phyloP scores from a whole-genome alignment of 2,113 vertebrate species.

The Microtus pennsylvanicus region DNA sequence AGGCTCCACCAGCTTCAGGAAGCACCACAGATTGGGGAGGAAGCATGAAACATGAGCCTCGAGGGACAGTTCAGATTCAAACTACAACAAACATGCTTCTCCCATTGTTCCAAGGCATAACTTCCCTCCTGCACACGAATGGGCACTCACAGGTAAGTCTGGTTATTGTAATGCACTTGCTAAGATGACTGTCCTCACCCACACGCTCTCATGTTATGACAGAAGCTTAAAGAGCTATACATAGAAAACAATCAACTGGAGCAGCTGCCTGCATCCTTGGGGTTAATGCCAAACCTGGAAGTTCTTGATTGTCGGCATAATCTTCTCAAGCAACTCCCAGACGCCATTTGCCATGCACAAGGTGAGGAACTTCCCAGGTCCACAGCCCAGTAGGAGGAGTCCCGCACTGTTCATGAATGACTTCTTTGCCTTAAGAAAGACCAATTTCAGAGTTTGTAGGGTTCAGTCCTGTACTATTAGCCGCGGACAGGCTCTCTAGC shows the following conservation, averaged over 20 bases:
- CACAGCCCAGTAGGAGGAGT: neutral
- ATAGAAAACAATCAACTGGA: slow-evolving; percentile 84
- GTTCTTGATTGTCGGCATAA: slow-evolving; percentile 82
- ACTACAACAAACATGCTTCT: neutral
- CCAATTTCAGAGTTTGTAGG: neutral
- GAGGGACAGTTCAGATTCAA: neutral
- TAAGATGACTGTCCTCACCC: neutral
- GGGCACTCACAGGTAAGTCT: neutral
- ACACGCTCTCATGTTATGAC: slow-evolving; percentile 20
- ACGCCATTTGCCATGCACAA: slow-evolving; percentile 78
- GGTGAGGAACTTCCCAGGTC: slow-evolving; percentile 71
- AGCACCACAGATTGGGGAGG: neutral
- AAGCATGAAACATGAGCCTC: neutral
- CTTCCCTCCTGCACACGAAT: neutral
- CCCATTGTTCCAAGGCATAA: neutral
- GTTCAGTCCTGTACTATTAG: neutral
- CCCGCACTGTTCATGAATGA: neutral
- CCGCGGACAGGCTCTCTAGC: neutral
- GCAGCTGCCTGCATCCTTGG: slow-evolving; percentile 75
- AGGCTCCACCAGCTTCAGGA: neutral
- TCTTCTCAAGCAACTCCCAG: slow-evolving; percentile 82
- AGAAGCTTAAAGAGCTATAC: slow-evolving; percentile 86
- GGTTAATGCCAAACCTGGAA: slow-evolving; percentile 79
- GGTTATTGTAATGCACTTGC: neutral
- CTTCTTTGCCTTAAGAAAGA: neutral